Conservation (phyloP, 2,888 invertebrate species). For the Cecidostiba fungosa region DNA sequence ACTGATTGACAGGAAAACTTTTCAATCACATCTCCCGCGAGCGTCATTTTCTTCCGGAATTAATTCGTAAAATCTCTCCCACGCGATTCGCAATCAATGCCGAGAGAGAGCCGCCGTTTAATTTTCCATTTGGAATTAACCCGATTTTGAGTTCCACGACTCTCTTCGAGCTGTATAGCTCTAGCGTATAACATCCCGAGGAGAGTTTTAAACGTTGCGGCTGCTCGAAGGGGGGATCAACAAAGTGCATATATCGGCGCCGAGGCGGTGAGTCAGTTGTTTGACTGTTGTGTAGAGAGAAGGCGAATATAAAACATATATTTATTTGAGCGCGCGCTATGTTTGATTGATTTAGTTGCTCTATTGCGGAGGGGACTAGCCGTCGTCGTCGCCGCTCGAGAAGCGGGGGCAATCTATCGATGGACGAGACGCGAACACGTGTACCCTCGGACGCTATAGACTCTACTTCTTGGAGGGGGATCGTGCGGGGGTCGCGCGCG, state of each 20-base stretch:
- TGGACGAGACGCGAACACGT: conserved; percentile 63
- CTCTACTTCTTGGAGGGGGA: neutral
- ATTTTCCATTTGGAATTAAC: conserved; percentile 4
- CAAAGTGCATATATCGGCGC: too few relatives aligned
- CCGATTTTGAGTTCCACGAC: neutral
- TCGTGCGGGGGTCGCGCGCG: neutral
- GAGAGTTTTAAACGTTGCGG: conserved; percentile 15
- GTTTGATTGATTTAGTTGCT: conserved; percentile 53
- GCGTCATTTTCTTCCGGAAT: conserved; percentile 52
- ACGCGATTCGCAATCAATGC: neutral
- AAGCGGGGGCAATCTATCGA: conserved; percentile 48
- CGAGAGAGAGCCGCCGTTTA: neutral
- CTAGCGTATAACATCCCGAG: too few relatives aligned
- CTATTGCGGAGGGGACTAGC: conserved; percentile 27
- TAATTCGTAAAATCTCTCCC: conserved; percentile 54
- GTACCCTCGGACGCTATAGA: conserved; percentile 57
- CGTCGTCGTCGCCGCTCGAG: neutral
- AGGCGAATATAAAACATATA: conserved; percentile 2
- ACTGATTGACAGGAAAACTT: conserved; percentile 75
- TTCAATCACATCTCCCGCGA: conserved; percentile 66
- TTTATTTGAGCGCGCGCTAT: conserved; percentile 35
- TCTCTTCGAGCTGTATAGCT: neutral
- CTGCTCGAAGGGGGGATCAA: too few relatives aligned
- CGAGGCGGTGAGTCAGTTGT: conserved; percentile 7
- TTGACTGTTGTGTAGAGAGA: conserved; percentile 7